Conservation (phyloP, 2,113 vertebrate species). For the Sprattus sprattus region DNA sequence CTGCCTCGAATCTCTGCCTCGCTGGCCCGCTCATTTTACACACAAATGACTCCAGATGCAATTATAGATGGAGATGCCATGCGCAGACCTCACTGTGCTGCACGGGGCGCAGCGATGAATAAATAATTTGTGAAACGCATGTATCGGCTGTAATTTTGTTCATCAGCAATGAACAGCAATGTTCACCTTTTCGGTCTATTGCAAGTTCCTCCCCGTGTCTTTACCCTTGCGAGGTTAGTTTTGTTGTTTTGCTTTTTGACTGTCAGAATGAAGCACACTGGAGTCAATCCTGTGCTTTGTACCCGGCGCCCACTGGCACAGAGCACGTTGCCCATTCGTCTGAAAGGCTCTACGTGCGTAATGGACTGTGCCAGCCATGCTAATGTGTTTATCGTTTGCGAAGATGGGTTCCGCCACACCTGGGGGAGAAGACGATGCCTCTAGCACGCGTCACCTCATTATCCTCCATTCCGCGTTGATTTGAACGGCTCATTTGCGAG, state of each 20-base stretch:
- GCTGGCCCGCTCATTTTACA: slow-evolving; percentile 31
- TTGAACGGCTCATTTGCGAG: not conserved
- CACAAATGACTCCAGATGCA: slow-evolving; percentile 52
- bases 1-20: not conserved
- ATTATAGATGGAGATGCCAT: slow-evolving; percentile 56
- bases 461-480: not conserved
- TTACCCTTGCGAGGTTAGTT: not conserved
- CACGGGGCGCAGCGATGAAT: not conserved
- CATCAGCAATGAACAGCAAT: not conserved
- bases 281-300: slow-evolving; percentile 4
- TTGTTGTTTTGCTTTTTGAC: not conserved
- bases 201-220: not conserved
- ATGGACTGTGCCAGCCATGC: not conserved
- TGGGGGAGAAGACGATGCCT: not conserved
- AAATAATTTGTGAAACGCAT: not conserved
- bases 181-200: not conserved
- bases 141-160: not conserved
- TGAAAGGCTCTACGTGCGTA: not conserved
- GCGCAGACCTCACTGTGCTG: slow-evolving; percentile 20
- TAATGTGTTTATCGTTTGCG: slow-evolving; percentile 8
- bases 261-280: not conserved
- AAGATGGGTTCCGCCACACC: not conserved
- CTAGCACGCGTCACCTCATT: not conserved
- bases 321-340: not conserved
- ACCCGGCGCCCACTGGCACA: not conserved